Percentiles rank a stretch among this genome's conserved stretches.
phyloP scores from a whole-genome alignment of 2,888 invertebrate genomes.

The Leuctra nigra region DNA sequence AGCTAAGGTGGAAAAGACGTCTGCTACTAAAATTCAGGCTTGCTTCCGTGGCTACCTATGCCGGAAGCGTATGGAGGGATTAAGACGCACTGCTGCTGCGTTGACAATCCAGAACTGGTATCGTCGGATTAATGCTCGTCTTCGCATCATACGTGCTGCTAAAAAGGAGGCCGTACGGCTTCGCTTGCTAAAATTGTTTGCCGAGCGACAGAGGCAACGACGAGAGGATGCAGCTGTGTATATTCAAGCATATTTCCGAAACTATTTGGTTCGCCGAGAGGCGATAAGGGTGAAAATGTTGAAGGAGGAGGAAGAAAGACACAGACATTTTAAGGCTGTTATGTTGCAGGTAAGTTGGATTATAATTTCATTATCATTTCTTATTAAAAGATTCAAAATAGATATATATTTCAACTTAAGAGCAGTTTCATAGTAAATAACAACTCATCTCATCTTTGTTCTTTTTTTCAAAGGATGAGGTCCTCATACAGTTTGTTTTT shows the following conservation, averaged over 20 bases:
- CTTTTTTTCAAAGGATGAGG: no score
- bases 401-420: not conserved
- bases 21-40: not conserved
- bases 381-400: not conserved
- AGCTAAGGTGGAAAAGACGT: not conserved
- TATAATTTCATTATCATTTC: not conserved
- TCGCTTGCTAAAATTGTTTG: constrained; percentile 30
- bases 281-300: not conserved
- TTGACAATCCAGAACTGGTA: constrained; percentile 30
- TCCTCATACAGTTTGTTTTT: no score
- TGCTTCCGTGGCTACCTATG: not conserved
- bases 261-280: not conserved
- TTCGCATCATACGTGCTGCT: not conserved
- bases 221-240: constrained; percentile 33
- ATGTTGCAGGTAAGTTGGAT: not conserved
- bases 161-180: not conserved
- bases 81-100: not conserved
- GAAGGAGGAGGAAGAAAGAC: no score
- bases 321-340: not conserved
- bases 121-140: not conserved
- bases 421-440: not conserved
- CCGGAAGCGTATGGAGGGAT: not conserved
- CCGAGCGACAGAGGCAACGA: constrained; percentile 35
- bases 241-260: not conserved
- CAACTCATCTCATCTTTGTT: no score